phyloP scores from a whole-genome alignment of 53 echinoderm and acorn worm species.

The Actinopyga echinites region DNA sequence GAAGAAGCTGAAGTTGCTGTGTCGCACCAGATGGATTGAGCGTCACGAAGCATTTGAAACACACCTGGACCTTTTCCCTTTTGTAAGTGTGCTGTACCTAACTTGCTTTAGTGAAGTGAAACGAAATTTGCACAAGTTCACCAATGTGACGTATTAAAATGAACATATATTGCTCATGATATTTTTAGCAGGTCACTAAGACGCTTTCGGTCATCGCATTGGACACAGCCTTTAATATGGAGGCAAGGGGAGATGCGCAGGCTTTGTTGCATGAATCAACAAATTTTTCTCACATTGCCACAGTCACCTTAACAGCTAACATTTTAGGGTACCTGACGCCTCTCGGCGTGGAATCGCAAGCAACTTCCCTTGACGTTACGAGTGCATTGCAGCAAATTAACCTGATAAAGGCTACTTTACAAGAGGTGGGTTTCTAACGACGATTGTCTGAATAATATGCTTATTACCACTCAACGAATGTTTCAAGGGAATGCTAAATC shows the following conservation, averaged over 20 bases:
- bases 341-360: too few relatives aligned
- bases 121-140: too few relatives aligned
- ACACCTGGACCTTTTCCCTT: not conserved
- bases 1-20: not conserved
- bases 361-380: too few relatives aligned
- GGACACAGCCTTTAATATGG: too few relatives aligned
- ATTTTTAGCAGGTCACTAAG: not conserved
- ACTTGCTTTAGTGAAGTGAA: too few relatives aligned
- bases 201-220: too few relatives aligned
- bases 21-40: not conserved
- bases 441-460: too few relatives aligned
- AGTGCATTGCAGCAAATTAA: not conserved
- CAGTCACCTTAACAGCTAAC: not conserved
- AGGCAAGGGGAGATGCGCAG: not conserved
- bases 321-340: not conserved
- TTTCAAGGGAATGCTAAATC: too few relatives aligned
- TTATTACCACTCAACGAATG: too few relatives aligned
- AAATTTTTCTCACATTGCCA: not conserved
- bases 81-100: not conserved
- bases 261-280: not conserved
- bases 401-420: not conserved
- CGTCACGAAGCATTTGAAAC: not conserved
- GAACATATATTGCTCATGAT: not conserved
- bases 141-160: too few relatives aligned
- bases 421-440: not conserved